Evolutionary conservation across 2,113 vertebrate species (phyloP), one percentile per base, ranked within the genome.

Genomic region (Sylvilagus bachmani): DNA sequence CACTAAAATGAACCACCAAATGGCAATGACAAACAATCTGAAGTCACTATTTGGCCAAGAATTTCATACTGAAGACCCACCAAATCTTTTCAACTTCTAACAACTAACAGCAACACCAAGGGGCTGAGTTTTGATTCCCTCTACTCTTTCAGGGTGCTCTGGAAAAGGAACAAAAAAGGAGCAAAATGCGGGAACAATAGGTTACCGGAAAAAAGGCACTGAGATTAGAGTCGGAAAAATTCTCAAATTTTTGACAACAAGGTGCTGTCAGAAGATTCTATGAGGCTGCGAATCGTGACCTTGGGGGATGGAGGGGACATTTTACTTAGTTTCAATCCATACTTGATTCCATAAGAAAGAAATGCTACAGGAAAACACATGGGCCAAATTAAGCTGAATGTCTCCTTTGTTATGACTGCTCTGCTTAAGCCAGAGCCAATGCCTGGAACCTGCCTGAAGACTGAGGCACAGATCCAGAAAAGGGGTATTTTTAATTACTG

Each of bases 101-200:
- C 73, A 93, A 92, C 90, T 91, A 89, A 83, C 0, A 93, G 80
- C 90, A 91, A 92, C 21, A 84, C 11, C 2, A 3, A 77, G 22
- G 27, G 21, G 36, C 27, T 93, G 16, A 27, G 77, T 78, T 93
- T 93, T 53, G 36, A 77, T 36, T 73, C 49, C 70, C 24, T 88
- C 70, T 67, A 58, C 86, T 86, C 82, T 81, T 88, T 94, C 77
- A 67, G 78, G 21, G 14, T 92, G 86, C 86, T 97, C 80, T 90
- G 73, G 80, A 89, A 96, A 95, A 69, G 73, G 27, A 85, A 29
- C 92, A 73, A 95, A 58, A 27, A 83, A 90, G 36, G 84, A 96
- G 89, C 67, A 96, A 89, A 93, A 84, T 78, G 78, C 55, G 67
- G 64, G 90, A 91, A 85, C 31, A 84, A 53, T 16, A 78, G 17